Evolutionary conservation across 2,113 vertebrate genomes (phyloP).

Genomic region (Corythoichthys intestinalis): DNA sequence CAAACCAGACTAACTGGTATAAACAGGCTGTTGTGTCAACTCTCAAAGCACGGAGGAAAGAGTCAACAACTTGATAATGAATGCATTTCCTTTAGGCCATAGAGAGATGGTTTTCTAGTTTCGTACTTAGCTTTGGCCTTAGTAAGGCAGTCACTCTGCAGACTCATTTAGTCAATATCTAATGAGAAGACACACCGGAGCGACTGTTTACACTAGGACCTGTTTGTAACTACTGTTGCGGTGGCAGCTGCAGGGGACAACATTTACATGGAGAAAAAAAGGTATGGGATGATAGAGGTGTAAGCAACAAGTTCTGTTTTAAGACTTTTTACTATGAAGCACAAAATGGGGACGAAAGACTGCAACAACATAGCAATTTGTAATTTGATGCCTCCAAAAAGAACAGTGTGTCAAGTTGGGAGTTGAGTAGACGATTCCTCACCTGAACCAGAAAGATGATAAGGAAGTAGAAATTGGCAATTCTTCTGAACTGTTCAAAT

Average conservation of each 20-base stretch:
- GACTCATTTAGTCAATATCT: conserved; percentile 34
- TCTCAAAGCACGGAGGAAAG: background rate
- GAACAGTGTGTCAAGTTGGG: background rate
- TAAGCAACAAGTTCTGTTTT: conserved; percentile 3
- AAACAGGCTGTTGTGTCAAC: background rate
- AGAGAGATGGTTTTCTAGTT: background rate
- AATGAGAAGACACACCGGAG: conserved; percentile 18
- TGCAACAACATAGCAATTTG: background rate
- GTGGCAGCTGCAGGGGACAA: conserved; percentile 14
- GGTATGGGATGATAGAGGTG: conserved; percentile 8
- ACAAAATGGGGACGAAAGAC: background rate
- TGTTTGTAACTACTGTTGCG: conserved; percentile 30
- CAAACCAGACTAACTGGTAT: conserved; percentile 4
- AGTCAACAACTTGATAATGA: conserved; percentile 8
- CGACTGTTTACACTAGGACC: conserved; percentile 50
- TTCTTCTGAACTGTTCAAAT: conserved; percentile 98
- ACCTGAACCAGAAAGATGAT: conserved; percentile 99
- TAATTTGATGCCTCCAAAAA: background rate
- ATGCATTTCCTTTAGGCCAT: conserved; percentile 7
- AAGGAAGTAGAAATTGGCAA: conserved; percentile 99
- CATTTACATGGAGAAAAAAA: conserved; percentile 17
- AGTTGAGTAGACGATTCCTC: conserved; percentile 49
- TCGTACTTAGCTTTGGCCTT: background rate
- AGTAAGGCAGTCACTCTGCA: conserved; percentile 14
- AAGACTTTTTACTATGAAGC: background rate